Evolutionary conservation across 1,140 invertebrate species (phyloP).

Genomic region (Drosophila triauraria): DNA sequence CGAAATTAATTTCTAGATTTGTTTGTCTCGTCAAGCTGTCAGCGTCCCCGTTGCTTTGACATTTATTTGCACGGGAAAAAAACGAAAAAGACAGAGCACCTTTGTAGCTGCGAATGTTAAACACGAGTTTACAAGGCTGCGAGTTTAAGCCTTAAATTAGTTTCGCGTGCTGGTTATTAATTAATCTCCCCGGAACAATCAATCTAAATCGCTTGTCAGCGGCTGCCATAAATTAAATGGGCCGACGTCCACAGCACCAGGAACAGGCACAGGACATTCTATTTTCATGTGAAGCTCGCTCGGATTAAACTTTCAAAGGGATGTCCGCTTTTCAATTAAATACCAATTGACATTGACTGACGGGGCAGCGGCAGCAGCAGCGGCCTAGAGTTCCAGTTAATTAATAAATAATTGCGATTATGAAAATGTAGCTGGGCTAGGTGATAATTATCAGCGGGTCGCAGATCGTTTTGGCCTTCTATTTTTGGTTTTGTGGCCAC

Average conservation of each 20-base stretch:
- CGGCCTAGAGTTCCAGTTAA: constrained; percentile 54
- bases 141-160: constrained; percentile 57
- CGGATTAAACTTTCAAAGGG: constrained; percentile 49
- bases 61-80: constrained; percentile 31
- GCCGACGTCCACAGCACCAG: not conserved
- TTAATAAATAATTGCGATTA: constrained; percentile 79
- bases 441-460: constrained; percentile 53
- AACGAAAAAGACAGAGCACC: constrained; percentile 30
- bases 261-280: not conserved
- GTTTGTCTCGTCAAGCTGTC: constrained; percentile 34
- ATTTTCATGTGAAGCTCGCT: constrained; percentile 5
- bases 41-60: constrained; percentile 45
- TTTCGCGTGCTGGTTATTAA: constrained; percentile 74
- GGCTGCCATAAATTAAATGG: constrained; percentile 56
- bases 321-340: constrained; percentile 47
- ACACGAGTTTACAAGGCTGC: constrained; percentile 20
- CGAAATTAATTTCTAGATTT: constrained; percentile 72
- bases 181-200: constrained; percentile 68
- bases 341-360: constrained; percentile 52
- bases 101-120: constrained; percentile 54
- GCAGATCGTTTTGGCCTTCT: constrained; percentile 8
- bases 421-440: constrained; percentile 60
- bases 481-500: constrained; percentile 27
- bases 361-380: constrained; percentile 7
- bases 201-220: constrained; percentile 81